Percentiles rank a stretch among this genome's conserved stretches.
Conservation (phyloP, 2,888 invertebrate genomes). For the Mactromeris polynyma region DNA sequence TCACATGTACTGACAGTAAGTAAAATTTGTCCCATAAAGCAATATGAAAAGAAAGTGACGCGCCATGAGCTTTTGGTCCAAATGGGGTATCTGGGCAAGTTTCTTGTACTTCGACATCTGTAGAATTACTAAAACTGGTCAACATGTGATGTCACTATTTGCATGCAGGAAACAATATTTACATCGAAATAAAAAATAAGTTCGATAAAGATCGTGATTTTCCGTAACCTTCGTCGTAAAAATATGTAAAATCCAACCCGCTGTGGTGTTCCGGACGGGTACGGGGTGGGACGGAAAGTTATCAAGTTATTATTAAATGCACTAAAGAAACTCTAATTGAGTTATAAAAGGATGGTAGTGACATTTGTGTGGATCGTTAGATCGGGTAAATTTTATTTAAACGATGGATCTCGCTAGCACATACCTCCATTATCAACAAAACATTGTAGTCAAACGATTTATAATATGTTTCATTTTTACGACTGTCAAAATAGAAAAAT, state of each 20-base stretch:
- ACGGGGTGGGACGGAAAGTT: constrained; percentile 31
- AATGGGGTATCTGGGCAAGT: no score
- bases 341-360: constrained; percentile 44
- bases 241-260: neutral
- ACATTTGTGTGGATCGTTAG: constrained; percentile 24
- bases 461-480: constrained; percentile 43
- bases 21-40: no score
- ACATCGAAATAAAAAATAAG: no score
- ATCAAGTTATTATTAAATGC: neutral
- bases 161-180: no score
- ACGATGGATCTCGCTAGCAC: neutral
- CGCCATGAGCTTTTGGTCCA: no score
- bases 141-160: no score
- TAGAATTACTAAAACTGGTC: no score
- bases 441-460: constrained; percentile 17
- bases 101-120: no score
- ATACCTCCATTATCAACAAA: neutral
- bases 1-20: no score
- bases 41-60: no score
- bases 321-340: constrained; percentile 41
- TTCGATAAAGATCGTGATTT: neutral
- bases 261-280: neutral
- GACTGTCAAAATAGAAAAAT: constrained; percentile 47
- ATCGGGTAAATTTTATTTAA: constrained; percentile 33
- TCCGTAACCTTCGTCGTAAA: neutral